phyloP scores from a whole-genome alignment of 2,113 vertebrate genomes.

The Genyomyrus donnyi region DNA sequence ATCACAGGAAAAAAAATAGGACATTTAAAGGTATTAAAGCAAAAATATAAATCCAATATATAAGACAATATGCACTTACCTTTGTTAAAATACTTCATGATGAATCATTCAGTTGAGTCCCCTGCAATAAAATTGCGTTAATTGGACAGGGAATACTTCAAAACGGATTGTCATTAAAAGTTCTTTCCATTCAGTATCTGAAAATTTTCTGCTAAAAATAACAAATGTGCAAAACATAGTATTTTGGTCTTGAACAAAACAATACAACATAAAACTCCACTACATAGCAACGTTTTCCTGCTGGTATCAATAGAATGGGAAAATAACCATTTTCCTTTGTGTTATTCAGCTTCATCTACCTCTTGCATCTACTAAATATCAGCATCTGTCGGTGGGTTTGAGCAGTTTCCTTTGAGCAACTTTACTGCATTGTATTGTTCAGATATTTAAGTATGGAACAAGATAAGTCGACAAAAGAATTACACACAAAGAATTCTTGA shows the following conservation, averaged over 20 bases:
- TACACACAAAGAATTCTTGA: background rate
- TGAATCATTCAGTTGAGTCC: background rate
- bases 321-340: background rate
- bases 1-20: background rate
- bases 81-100: background rate
- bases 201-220: background rate
- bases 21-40: background rate
- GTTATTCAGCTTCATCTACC: background rate
- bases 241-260: background rate
- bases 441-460: background rate
- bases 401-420: background rate
- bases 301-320: background rate
- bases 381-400: background rate
- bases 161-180: background rate
- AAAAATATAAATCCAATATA: background rate
- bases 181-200: background rate
- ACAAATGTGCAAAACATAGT: background rate
- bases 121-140: background rate
- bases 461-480: background rate
- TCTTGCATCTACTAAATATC: background rate
- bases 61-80: background rate
- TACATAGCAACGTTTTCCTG: background rate
- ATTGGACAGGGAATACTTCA: background rate
- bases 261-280: background rate
- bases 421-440: background rate